Conservation (phyloP, 1,140 invertebrate genomes). For the Diorhabda elongata region DNA sequence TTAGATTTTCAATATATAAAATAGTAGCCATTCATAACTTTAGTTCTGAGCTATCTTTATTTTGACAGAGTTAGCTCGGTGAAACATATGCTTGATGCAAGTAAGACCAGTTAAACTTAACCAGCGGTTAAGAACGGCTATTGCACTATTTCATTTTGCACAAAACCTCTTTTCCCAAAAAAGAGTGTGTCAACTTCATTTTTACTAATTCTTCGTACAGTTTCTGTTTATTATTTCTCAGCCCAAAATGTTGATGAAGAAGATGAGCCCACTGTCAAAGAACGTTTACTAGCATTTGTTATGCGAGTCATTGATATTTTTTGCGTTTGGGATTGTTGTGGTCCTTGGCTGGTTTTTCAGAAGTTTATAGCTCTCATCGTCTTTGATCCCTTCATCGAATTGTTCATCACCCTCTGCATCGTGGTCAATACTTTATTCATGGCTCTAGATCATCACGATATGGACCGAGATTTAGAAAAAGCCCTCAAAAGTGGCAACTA, state of each 20-base stretch:
- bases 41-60: neutral
- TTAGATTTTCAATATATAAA: neutral
- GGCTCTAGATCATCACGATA: slow-evolving; percentile 94
- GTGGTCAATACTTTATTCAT: slow-evolving; percentile 97
- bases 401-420: slow-evolving; percentile 97
- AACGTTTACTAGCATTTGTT: slow-evolving; percentile 69
- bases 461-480: slow-evolving; percentile 80
- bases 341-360: slow-evolving; percentile 85
- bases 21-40: slow-evolving; percentile 5
- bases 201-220: slow-evolving; percentile 70
- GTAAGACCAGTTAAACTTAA: slow-evolving; percentile 31
- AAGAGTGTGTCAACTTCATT: slow-evolving; percentile 61
- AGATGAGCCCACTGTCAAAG: slow-evolving; percentile 81
- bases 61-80: neutral
- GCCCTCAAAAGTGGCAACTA: slow-evolving; percentile 91
- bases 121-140: slow-evolving; percentile 43
- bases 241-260: slow-evolving; percentile 77
- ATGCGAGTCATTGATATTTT: slow-evolving; percentile 84
- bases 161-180: slow-evolving; percentile 58
- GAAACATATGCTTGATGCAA: neutral
- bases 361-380: slow-evolving; percentile 87
- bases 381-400: slow-evolving; percentile 96
- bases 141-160: slow-evolving; percentile 41
- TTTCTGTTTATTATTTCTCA: slow-evolving; percentile 91
- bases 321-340: slow-evolving; percentile 96